A percentile compares a stretch with the other conserved stretches of the same genome.
phyloP scores from a whole-genome alignment of 2,888 invertebrate genomes.

The Salpingus planirostris region DNA sequence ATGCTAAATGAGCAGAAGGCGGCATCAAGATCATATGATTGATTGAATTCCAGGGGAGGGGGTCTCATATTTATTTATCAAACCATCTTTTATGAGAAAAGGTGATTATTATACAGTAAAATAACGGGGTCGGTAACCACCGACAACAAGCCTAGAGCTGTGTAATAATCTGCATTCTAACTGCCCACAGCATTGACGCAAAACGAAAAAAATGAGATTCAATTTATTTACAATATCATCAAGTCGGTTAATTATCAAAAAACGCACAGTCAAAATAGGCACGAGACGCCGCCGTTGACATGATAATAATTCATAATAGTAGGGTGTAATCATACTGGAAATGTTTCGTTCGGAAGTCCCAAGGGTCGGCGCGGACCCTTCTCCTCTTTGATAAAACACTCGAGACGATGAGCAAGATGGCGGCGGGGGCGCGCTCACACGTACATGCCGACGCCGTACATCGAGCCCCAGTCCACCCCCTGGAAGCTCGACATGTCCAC shows the following conservation, averaged over 20 bases:
- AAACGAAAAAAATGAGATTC: slow-evolving; percentile 23
- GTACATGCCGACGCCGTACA: slow-evolving; percentile 92
- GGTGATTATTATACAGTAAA: too few relatives aligned
- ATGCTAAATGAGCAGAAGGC: slow-evolving; percentile 40
- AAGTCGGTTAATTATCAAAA: slow-evolving; percentile 22
- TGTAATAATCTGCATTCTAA: slow-evolving; percentile 17
- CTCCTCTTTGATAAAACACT: slow-evolving; percentile 14
- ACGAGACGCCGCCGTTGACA: slow-evolving; percentile 36
- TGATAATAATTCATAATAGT: too few relatives aligned
- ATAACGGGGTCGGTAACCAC: too few relatives aligned
- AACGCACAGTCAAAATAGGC: too few relatives aligned
- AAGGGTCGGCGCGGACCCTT: too few relatives aligned
- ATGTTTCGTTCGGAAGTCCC: slow-evolving; percentile 27
- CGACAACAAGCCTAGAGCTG: too few relatives aligned
- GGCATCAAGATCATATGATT: slow-evolving; percentile 22
- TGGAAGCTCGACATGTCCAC: slow-evolving; percentile 91
- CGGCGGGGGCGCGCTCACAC: slow-evolving; percentile 50
- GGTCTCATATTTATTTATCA: too few relatives aligned
- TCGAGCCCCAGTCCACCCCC: slow-evolving; percentile 82
- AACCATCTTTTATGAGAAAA: too few relatives aligned
- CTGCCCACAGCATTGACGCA: slow-evolving; percentile 30
- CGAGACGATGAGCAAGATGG: slow-evolving; percentile 22
- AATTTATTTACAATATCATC: slow-evolving; percentile 17
- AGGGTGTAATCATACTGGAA: too few relatives aligned
- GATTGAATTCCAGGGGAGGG: too few relatives aligned